Conservation (phyloP, 2,113 vertebrate species). For the Elachura formosa region DNA sequence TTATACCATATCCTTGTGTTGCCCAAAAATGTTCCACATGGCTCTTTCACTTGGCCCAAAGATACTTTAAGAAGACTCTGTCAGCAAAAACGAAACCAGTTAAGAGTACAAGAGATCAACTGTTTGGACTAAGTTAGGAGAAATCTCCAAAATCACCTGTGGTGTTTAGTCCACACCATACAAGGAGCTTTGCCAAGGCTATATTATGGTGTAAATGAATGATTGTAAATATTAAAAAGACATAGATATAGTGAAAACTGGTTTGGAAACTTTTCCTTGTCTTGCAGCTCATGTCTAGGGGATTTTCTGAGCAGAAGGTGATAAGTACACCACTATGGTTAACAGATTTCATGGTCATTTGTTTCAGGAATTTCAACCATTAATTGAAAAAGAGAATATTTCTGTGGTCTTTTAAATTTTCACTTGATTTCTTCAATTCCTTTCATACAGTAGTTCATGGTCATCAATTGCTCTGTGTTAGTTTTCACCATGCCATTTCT, state of each 20-base stretch:
- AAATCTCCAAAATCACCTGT: background rate
- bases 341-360: background rate
- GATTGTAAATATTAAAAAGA: background rate
- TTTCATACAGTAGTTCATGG: background rate
- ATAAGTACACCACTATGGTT: background rate
- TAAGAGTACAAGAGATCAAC: background rate
- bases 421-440: background rate
- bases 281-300: background rate
- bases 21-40: background rate
- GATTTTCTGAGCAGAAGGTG: background rate
- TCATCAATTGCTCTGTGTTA: background rate
- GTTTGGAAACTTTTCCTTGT: background rate
- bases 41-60: background rate
- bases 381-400: background rate
- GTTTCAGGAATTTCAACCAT: background rate
- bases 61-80: background rate
- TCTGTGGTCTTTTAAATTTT: background rate
- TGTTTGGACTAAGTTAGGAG: background rate
- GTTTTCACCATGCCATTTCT: background rate
- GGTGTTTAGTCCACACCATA: background rate
- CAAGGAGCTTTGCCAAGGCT: background rate
- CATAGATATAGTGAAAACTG: background rate
- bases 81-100: background rate
- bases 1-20: background rate
- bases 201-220: background rate